Percentiles rank a stretch among this genome's conserved stretches.
Conservation (phyloP, 1,140 invertebrate species). For the Teleogryllus occipitalis region DNA sequence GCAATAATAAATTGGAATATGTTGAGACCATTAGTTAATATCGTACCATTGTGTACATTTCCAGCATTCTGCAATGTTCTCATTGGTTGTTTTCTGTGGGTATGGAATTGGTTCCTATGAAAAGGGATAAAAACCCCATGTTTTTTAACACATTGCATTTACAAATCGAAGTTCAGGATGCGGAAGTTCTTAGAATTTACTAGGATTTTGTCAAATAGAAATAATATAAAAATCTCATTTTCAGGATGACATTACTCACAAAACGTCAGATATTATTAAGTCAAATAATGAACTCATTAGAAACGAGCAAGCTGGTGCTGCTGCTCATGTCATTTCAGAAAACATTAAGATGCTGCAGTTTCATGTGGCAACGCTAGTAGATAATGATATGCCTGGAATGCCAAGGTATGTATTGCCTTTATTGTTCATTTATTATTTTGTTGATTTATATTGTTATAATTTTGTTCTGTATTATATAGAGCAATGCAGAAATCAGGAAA, state of each 20-base stretch:
- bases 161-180: too few relatives aligned
- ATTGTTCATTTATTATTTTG: background rate
- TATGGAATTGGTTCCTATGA: too few relatives aligned
- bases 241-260: constrained; percentile 98
- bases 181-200: too few relatives aligned
- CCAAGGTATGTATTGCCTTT: constrained; percentile 50
- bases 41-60: too few relatives aligned
- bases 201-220: too few relatives aligned
- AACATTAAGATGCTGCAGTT: constrained; percentile 98
- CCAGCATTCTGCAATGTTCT: too few relatives aligned
- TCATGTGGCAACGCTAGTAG: constrained; percentile 94
- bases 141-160: too few relatives aligned
- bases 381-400: constrained; percentile 98
- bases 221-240: background rate
- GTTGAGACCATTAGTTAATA: too few relatives aligned
- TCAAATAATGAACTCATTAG: constrained; percentile 92
- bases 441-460: background rate
- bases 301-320: constrained; percentile 93
- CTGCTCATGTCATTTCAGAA: constrained; percentile 91
- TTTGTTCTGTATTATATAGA: constrained; percentile 40
- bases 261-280: constrained; percentile 98
- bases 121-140: too few relatives aligned
- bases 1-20: too few relatives aligned
- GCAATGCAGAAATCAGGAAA: constrained; percentile 99
- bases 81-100: too few relatives aligned